Conservation (phyloP, 37 sponge, comb jelly and placozoan genomes). For the Cliona cf. orientalis region DNA sequence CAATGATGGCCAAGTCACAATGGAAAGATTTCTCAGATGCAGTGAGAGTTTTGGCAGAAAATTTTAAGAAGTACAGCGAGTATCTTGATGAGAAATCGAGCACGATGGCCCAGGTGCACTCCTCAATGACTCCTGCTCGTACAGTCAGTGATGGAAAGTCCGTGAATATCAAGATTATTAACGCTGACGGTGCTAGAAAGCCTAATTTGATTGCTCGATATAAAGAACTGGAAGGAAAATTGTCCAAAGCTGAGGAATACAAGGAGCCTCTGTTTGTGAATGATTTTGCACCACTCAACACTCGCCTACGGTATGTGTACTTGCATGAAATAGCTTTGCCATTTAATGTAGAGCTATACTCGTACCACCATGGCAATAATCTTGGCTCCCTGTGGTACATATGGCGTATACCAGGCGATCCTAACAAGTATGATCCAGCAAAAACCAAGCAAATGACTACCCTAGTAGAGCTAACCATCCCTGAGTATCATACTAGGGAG, state of each 20-base stretch:
- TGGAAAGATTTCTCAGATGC: background rate
- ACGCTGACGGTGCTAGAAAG: background rate
- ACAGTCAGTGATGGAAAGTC: background rate
- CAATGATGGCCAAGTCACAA: background rate
- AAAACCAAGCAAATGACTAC: background rate
- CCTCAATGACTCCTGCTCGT: background rate
- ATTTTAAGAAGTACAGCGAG: background rate
- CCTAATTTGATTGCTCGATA: background rate
- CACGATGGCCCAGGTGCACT: background rate
- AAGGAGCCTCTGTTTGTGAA: constrained; percentile 3
- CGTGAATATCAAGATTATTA: background rate
- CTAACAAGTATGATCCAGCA: background rate
- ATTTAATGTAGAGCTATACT: background rate
- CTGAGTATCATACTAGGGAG: constrained; percentile 1
- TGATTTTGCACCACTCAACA: background rate
- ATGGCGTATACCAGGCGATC: background rate
- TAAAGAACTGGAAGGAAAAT: background rate
- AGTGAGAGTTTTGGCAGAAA: background rate
- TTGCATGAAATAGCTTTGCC: constrained; percentile 7
- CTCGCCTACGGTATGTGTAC: background rate
- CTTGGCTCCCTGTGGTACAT: background rate
- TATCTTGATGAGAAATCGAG: background rate
- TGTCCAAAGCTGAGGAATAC: background rate
- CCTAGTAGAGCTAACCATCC: background rate
- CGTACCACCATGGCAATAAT: constrained; percentile 1